Evolutionary conservation across 2,797 vertebrate species (phyloP).

Genomic region (Microctenopoma steveboyesi): DNA sequence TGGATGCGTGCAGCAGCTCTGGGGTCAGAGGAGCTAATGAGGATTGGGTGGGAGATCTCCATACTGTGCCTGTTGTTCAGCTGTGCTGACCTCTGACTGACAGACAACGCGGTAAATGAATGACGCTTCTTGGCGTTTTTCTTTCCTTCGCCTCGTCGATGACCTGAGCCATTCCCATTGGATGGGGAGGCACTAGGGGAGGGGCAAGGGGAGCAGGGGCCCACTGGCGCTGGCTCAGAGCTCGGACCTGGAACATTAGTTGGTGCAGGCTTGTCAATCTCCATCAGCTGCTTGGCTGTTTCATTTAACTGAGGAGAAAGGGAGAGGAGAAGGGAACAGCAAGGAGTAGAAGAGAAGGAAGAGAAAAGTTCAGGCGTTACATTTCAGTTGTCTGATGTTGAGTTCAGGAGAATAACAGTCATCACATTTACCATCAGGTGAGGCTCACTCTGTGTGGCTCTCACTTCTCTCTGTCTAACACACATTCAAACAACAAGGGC

Average conservation of each 20-base stretch:
- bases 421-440: constrained; percentile 53
- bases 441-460: constrained; percentile 37
- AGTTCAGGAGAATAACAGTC: constrained; percentile 29
- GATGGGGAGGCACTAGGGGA: constrained; percentile 74
- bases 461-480: constrained; percentile 36
- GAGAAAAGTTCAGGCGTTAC: constrained; percentile 31
- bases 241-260: constrained; percentile 80
- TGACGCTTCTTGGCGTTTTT: constrained; percentile 98
- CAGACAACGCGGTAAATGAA: constrained; percentile 96
- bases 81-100: constrained; percentile 93
- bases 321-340: constrained; percentile 16
- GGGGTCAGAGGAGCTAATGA: constrained; percentile 97
- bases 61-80: constrained; percentile 97
- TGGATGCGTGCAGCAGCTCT: constrained; percentile 92
- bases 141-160: constrained; percentile 90
- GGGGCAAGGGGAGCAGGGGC: constrained; percentile 75
- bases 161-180: constrained; percentile 82
- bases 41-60: constrained; percentile 97
- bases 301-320: constrained; percentile 89
- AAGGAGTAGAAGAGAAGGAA: background rate
- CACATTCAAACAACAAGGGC: constrained; percentile 22
- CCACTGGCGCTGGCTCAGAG: constrained; percentile 75
- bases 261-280: constrained; percentile 91
- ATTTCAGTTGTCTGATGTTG: constrained; percentile 27
- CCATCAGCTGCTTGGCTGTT: constrained; percentile 96